Base-by-base conservation (phyloP, 2,888 invertebrate genomes). In the Pycnomerus fuliginosus region DNA sequence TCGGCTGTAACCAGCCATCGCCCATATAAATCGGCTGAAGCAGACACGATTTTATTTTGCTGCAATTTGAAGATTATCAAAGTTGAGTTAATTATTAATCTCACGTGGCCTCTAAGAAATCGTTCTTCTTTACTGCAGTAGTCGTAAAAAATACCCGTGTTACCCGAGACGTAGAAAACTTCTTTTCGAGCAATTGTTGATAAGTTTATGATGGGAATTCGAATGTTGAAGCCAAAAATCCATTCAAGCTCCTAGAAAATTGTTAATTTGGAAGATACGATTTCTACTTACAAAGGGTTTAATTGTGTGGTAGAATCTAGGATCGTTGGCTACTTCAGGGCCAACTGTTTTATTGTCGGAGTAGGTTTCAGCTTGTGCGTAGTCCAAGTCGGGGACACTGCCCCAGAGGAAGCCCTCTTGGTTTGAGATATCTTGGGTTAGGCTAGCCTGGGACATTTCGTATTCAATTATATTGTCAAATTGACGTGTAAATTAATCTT, bases 21-120 rank as follows among this genome's bases (percentile, higher is more conserved):
- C n/a, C 81, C 81, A 1, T 61, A 57, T 1, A 45, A 56, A 56
- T 80, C 80, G 1, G 73, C 50, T 1, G 80, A 75, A 43, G 81
- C 68, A 52, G 71, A 71, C 1, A 70, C 72, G 3, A 83, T 69
- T 46, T 68, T 57, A 57, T 79, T 76, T 60, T 75, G 73, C 82
- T 83, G 44, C 16, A 44, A 23, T 20, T 30, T 16, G n/a, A 3
- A 17, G 16, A 23, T 20, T 8, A 10, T 16, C 24, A 33, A 30
- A 20, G 22, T 24, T 23, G 16, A 7, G 17, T 5, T 13, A 10
- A 14, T 34, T 3, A 12, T 14, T 16, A 11, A 44, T 68, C 79
- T 76, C 61, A 86, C 86, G 62, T 87, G 87, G 28, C 84, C 85
- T 59, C 83, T 82, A 24, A 87, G 73, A 52, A 82, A 76, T 56